Base-by-base conservation (phyloP, 2,888 invertebrate genomes). In the Criorhina ranunculi region DNA sequence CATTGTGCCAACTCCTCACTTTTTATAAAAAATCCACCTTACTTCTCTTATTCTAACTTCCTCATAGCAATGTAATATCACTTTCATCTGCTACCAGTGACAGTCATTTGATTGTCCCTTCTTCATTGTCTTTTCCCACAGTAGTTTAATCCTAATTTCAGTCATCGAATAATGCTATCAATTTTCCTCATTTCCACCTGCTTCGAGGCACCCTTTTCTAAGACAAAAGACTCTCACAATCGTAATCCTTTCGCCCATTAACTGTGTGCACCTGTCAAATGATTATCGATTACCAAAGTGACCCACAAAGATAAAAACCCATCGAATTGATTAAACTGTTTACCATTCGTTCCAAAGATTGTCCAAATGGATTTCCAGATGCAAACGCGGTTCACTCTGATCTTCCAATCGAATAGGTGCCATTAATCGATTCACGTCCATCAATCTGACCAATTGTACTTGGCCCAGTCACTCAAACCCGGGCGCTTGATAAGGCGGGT, bases 391-490 rank as follows among this genome's bases (percentile, higher is more conserved):
- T 67, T 29, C 33, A 59, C 55, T 73, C 55, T 79, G 80, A 76
- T 80, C 75, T 78, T 44, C 42, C 24, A 49, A 60, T 82, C 62
- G 60, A 80, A 76, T 69, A 37, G 67, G 17, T 66, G 49, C 85
- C 85, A 80, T 76, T 85, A 85, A 80, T 85, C 80, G 76, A 75
- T 80, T 35, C 42, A 66, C 70, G 76, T 80, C 66, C 80, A 85
- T 85, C 85, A 80, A 85, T 85, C 85, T 85, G 64, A 79, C 79
- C 85, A 76, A 85, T 83, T 79, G 78, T 67, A 69, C 67, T 69
- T 73, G 67, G 40, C 35, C 60, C 53, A 78, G 67, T 78, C 67
- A 44, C 46, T 77, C n/a, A 35, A n/a, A 19, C 66, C 40, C 24
- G 1, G 70, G 46, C 67, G 79, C 67, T 83, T 83, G 78, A 83